These are phyloP conservation scores for Cerastoderma edule DNA, from an alignment of 2,888 invertebrate genomes.

Conservation along the genomic window DNA sequence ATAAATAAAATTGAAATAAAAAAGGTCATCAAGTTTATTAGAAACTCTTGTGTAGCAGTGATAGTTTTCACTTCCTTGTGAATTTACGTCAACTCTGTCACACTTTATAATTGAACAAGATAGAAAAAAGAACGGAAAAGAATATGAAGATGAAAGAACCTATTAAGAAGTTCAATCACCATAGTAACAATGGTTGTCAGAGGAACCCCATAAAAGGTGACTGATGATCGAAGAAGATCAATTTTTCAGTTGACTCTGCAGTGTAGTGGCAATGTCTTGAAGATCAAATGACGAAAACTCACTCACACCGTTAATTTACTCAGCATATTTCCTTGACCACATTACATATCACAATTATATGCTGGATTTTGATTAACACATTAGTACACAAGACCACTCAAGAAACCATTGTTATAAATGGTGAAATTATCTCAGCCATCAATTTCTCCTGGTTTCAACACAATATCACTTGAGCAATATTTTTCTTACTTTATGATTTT, in stretches of 20 bases:
- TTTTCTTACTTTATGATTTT: no score
- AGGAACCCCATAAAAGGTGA: background rate
- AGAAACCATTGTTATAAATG: conserved; percentile 4
- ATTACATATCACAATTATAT: no score
- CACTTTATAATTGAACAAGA: background rate
- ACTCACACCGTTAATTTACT: no score
- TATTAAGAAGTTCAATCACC: conserved; percentile 8
- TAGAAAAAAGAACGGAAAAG: no score
- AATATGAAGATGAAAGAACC: background rate
- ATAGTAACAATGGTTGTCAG: conserved; percentile 5
- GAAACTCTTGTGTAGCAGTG: background rate
- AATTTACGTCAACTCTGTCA: background rate
- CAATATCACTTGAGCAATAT: no score
- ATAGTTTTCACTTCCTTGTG: background rate
- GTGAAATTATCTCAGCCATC: conserved; percentile 1
- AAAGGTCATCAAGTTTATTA: no score
- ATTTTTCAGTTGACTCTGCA: conserved; percentile 9
- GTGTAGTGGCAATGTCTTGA: background rate
- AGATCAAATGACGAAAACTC: conserved; percentile 12
- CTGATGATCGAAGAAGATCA: conserved; percentile 15
- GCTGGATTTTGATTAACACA: no score
- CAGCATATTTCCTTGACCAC: no score
- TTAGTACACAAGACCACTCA: no score
- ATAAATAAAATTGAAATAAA: no score
- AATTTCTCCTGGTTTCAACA: background rate